A percentile compares a stretch with the other conserved stretches of the same genome.
phyloP scores from a whole-genome alignment of 1,140 invertebrate genomes.

The Drosophila yakuba region DNA sequence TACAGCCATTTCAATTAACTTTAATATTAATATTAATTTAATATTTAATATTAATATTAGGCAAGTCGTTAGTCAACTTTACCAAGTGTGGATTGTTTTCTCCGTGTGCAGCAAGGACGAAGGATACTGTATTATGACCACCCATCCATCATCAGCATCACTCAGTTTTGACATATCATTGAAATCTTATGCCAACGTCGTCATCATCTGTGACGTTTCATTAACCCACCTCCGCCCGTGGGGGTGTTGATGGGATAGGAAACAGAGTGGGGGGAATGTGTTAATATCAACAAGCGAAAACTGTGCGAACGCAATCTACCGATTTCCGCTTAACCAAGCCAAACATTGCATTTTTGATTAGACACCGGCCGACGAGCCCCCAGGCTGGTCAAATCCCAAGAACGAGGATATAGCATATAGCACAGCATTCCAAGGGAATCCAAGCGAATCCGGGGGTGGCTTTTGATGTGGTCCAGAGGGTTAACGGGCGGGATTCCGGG shows the following conservation, averaged over 20 bases:
- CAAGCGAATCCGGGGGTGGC: conserved; percentile 23
- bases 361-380: conserved; percentile 53
- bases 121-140: conserved; percentile 58
- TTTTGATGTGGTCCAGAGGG: conserved; percentile 16
- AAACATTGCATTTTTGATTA: conserved; percentile 84
- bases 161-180: conserved; percentile 83
- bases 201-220: conserved; percentile 81
- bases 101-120: background rate
- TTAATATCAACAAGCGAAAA: conserved; percentile 75
- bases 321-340: conserved; percentile 83
- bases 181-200: conserved; percentile 74
- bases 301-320: conserved; percentile 79
- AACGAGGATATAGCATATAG: conserved; percentile 31
- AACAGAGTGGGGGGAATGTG: conserved; percentile 41
- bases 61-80: background rate
- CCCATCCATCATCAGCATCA: conserved; percentile 79
- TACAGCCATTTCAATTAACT: too few species aligned
- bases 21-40: too few species aligned
- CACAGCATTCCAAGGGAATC: conserved; percentile 35
- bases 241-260: conserved; percentile 6
- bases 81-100: background rate
- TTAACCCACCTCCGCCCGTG: conserved; percentile 58
- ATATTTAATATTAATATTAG: too few species aligned
- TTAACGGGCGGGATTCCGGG: background rate
- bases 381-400: conserved; percentile 60